phyloP scores from a whole-genome alignment of 1,140 invertebrate species.

The Meteorus sp. region DNA sequence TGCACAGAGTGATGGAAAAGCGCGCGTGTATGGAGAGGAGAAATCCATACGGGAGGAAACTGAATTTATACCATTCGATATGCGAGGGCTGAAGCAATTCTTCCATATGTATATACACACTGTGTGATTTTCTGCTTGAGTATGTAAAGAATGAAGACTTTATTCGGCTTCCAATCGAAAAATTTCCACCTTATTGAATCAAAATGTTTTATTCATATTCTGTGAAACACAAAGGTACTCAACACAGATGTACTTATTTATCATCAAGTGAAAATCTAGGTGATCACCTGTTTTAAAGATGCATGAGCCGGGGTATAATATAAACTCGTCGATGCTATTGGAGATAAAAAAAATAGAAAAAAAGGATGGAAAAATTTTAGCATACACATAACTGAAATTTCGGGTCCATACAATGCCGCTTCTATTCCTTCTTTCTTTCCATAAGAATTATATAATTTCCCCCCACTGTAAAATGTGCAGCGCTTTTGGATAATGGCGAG shows the following conservation, averaged over 20 bases:
- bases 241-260: not conserved
- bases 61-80: not conserved
- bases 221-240: not conserved
- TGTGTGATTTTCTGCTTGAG: slow-evolving; percentile 15
- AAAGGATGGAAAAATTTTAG: too few relatives aligned
- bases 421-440: too few relatives aligned
- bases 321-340: not conserved
- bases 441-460: too few relatives aligned
- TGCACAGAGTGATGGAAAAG: too few relatives aligned
- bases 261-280: slow-evolving; percentile 1
- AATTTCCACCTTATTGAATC: slow-evolving; percentile 8
- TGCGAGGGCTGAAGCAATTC: not conserved
- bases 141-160: too few relatives aligned
- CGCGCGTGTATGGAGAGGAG: too few relatives aligned
- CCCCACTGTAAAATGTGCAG: too few relatives aligned
- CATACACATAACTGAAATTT: too few relatives aligned
- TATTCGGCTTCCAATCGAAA: slow-evolving; percentile 12
- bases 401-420: too few relatives aligned
- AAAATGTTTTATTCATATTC: slow-evolving; percentile 24
- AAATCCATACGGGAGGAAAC: too few relatives aligned
- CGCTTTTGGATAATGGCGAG: not conserved
- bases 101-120: not conserved
- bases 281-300: too few relatives aligned
- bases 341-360: slow-evolving; percentile 7
- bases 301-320: too few relatives aligned